Evolutionary conservation across 2,797 vertebrate genomes (phyloP).

Genomic region (Falco rusticolus): DNA sequence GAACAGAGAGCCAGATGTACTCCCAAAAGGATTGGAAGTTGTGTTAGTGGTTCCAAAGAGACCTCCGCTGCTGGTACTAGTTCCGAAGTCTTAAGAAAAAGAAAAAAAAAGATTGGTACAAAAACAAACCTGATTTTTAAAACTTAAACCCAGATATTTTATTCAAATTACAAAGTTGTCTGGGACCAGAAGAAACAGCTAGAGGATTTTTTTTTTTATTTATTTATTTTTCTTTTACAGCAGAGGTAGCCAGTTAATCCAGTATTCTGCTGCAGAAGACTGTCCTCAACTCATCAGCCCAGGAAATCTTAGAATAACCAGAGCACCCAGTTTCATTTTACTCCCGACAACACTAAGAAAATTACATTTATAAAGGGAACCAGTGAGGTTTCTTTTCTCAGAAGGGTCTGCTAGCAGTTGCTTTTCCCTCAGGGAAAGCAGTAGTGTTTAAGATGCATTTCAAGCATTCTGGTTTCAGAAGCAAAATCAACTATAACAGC

Average conservation of each 20-base stretch:
- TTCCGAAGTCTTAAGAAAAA: constrained; percentile 86
- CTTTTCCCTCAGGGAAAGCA: not conserved
- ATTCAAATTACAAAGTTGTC: not conserved
- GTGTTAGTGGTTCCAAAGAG: constrained; percentile 93
- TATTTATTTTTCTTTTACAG: not conserved
- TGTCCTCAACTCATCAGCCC: not conserved
- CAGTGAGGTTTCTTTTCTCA: not conserved
- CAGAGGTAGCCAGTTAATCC: not conserved
- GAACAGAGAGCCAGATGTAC: constrained; percentile 86
- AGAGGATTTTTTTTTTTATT: no score
- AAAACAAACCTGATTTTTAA: not conserved
- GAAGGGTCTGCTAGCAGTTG: not conserved
- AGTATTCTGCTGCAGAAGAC: not conserved
- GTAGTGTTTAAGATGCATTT: not conserved
- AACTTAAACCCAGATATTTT: not conserved
- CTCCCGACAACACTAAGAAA: not conserved
- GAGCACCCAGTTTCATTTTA: not conserved
- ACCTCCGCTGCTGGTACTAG: constrained; percentile 89
- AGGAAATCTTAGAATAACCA: not conserved
- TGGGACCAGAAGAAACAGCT: not conserved
- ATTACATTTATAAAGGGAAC: rapidly evolving
- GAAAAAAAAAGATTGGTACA: not conserved
- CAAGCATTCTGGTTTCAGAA: not conserved
- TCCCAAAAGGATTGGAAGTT: constrained; percentile 91
- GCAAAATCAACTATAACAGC: not conserved